phyloP scores from a whole-genome alignment of 2,888 invertebrate species.

The Trichacis sp. region DNA sequence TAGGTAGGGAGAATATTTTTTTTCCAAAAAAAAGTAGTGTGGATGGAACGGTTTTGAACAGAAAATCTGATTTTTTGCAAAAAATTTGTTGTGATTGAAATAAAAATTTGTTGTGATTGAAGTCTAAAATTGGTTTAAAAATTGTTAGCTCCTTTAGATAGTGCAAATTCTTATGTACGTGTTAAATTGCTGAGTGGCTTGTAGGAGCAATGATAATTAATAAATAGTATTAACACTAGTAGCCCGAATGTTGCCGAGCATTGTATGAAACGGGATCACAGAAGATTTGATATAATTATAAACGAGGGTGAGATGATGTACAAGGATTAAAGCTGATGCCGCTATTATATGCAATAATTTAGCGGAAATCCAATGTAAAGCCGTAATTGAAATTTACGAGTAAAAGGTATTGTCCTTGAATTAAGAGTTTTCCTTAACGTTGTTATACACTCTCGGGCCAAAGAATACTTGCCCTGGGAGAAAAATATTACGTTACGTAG shows the following conservation, averaged over 20 bases:
- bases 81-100: background rate
- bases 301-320: constrained; percentile 5
- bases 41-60: too few species aligned
- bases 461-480: background rate
- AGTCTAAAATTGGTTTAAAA: too few species aligned
- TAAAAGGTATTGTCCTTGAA: background rate
- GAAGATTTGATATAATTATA: constrained; percentile 6
- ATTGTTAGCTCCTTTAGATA: background rate
- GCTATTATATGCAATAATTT: constrained; percentile 1
- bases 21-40: too few species aligned
- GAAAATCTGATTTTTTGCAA: too few species aligned
- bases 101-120: background rate
- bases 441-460: background rate
- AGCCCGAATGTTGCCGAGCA: background rate
- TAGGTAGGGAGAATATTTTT: too few species aligned
- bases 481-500: background rate
- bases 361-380: constrained; percentile 6
- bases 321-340: constrained; percentile 7
- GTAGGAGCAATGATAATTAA: background rate
- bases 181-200: background rate
- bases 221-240: background rate
- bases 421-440: background rate
- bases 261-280: background rate
- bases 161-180: too few species aligned
- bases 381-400: constrained; percentile 3